Evolutionary conservation across 1,140 invertebrate genomes (phyloP), one percentile per base, ranked within the genome.

Genomic region (Ephestia elutella): DNA sequence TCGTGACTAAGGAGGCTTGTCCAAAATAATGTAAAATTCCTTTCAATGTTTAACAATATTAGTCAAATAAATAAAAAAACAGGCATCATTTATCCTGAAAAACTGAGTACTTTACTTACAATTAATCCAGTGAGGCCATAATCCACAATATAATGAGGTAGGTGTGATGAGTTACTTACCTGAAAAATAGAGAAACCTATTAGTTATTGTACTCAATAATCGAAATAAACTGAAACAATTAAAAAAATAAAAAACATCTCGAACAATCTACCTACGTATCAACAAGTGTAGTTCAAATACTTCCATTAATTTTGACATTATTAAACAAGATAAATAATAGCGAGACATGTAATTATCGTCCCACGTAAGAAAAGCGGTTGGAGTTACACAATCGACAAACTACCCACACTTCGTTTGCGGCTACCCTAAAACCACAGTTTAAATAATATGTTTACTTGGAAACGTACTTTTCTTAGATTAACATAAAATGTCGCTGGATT

Each of bases 261-360:
- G 11, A 38, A 38, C 11, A 38, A 9, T n/a, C 5, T 44, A 15
- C 32, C 32, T 35, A 11, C 32, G 13, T 35, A 35, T 35, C 9
- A 44, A 44, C 38, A 15, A 38, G 38, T 44, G n/a, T 13, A 3
- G 38, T 15, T 44, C 38, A 44, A 44, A 44, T 44, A 49, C 38
- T 55, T 57, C 64, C 69, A 69, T 73, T 75, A 71, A 72, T 71
- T 72, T 70, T 60, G 65, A 72, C 65, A 68, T 62, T 66, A 74
- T 72, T 70, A 70, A 71, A 70, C 62, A 68, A 77, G 70, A 73
- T 70, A 76, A 77, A 82, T 78, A 78, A 81, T 70, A 70, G 58
- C 66, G 61, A 69, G 73, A 78, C 66, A 70, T 82, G 73, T 83
- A 86, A 86, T 86, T 86, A 86, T 56, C 71, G 18, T 65, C 83